phyloP scores from a whole-genome alignment of 2,888 invertebrate species.

The Pinctada fucata region DNA sequence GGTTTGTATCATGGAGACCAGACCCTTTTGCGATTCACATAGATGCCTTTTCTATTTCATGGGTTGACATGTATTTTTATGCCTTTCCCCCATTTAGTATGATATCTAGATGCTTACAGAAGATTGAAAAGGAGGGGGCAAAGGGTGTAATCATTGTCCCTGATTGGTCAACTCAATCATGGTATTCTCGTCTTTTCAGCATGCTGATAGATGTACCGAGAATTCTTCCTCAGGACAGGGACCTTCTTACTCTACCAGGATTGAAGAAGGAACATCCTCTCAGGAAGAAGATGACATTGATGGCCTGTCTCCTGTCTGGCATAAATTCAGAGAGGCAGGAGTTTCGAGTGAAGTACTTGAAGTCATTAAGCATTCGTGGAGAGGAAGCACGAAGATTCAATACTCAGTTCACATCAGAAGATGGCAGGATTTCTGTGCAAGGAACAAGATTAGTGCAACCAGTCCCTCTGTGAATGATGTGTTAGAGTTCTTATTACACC shows the following conservation, averaged over 20 bases:
- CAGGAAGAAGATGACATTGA: not conserved
- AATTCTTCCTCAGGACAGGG: no score
- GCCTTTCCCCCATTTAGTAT: not conserved
- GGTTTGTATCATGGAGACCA: not conserved
- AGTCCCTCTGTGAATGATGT: no score
- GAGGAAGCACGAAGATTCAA: not conserved
- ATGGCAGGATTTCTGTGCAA: not conserved
- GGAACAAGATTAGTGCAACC: no score
- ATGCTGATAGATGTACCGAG: no score
- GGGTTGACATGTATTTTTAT: not conserved
- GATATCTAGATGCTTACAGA: not conserved
- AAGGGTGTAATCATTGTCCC: not conserved
- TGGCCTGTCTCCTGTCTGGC: not conserved
- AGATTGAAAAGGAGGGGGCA: not conserved
- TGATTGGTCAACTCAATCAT: not conserved
- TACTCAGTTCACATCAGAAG: not conserved
- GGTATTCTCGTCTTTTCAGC: not conserved
- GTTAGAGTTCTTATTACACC: no score
- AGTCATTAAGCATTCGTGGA: not conserved
- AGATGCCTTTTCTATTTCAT: not conserved
- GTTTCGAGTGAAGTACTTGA: not conserved
- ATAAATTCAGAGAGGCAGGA: not conserved
- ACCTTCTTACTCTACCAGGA: no score
- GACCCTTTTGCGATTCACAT: not conserved
- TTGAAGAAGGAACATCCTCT: not conserved